Percentiles rank a stretch among this genome's conserved stretches.
Conservation (phyloP, 2,888 invertebrate species). For the Pseudanteris insignis region DNA sequence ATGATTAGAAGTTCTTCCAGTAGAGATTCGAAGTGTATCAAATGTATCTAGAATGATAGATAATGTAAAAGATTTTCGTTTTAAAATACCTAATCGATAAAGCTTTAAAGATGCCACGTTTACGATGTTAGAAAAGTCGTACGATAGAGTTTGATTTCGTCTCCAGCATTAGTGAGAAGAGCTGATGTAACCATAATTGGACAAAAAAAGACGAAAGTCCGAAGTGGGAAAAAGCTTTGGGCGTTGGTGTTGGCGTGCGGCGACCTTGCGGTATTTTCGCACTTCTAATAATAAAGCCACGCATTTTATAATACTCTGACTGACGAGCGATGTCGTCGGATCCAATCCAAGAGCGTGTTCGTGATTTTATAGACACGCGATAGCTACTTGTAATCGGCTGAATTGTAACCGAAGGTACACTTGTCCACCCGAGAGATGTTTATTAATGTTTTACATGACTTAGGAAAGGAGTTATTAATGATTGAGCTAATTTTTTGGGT, state of each 20-base stretch:
- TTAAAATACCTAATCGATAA: no score
- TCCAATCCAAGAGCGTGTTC: slow-evolving; percentile 46
- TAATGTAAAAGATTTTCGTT: no score
- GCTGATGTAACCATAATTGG: not conserved
- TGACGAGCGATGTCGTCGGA: slow-evolving; percentile 41
- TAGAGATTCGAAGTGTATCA: no score
- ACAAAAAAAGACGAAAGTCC: slow-evolving; percentile 31
- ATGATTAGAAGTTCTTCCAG: no score
- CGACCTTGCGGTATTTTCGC: slow-evolving; percentile 66
- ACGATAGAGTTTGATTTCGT: no score
- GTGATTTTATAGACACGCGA: slow-evolving; percentile 45
- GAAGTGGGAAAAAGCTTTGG: slow-evolving; percentile 39
- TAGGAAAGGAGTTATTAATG: slow-evolving; percentile 19
- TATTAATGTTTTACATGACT: slow-evolving; percentile 23
- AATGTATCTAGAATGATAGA: no score
- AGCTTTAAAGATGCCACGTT: no score
- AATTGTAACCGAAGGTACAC: slow-evolving; percentile 3
- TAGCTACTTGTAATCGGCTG: slow-evolving; percentile 23
- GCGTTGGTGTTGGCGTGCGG: slow-evolving; percentile 51
- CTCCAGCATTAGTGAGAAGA: no score
- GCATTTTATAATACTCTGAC: slow-evolving; percentile 59
- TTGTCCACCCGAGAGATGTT: slow-evolving; percentile 6
- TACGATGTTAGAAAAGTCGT: no score
- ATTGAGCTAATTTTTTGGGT: slow-evolving; percentile 4
- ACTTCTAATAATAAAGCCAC: slow-evolving; percentile 63